These are phyloP conservation scores for Aramus guarauna DNA, from an alignment of 2,113 vertebrate species.

Conservation along the genomic window DNA sequence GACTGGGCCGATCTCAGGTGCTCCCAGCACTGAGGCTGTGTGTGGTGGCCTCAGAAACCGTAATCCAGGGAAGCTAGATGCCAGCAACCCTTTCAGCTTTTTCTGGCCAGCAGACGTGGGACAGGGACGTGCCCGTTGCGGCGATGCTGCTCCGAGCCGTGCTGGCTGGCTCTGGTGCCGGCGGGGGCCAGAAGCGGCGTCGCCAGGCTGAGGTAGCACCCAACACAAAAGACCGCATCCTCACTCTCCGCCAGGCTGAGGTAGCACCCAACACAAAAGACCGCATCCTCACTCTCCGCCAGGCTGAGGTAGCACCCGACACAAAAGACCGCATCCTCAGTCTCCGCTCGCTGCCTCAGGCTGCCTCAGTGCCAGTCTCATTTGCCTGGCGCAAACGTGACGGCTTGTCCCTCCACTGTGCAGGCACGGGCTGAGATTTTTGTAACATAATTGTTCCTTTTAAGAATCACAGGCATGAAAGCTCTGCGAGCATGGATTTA, in stretches of 20 bases:
- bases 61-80: background rate
- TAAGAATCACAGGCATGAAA: background rate
- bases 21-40: background rate
- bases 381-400: background rate
- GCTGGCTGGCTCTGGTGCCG: accelerated
- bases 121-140: background rate
- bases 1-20: background rate
- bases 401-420: background rate
- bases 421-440: background rate
- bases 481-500: background rate
- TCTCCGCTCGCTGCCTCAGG: accelerated
- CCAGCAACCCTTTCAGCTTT: background rate
- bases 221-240: background rate
- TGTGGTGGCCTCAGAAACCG: background rate
- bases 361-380: background rate
- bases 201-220: background rate
- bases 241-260: accelerated
- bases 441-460: background rate
- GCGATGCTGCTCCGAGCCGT: accelerated
- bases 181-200: accelerated
- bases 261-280: background rate
- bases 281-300: background rate
- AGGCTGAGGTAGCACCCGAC: background rate
- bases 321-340: accelerated
- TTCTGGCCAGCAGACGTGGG: background rate